These are phyloP conservation scores for Leuciscus idus DNA, from an alignment of 2,113 vertebrate genomes.

Conservation along the genomic window DNA sequence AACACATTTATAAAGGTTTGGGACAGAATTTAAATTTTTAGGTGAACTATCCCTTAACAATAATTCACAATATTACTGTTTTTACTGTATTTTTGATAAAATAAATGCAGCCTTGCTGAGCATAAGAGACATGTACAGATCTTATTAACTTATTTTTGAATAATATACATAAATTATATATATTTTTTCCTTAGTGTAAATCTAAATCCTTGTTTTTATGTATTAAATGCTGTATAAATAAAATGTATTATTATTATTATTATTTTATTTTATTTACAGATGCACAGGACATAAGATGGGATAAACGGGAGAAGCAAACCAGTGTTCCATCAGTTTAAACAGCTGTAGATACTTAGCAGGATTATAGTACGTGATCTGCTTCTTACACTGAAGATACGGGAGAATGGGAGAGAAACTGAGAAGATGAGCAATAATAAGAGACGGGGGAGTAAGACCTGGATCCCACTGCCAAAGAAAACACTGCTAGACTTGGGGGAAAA, in stretches of 20 bases:
- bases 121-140: too few species aligned
- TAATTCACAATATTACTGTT: too few species aligned
- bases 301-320: not conserved
- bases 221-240: too few species aligned
- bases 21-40: too few species aligned
- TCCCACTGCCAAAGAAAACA: conserved; percentile 26
- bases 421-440: conserved; percentile 15
- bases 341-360: conserved; percentile 16
- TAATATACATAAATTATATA: too few species aligned
- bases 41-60: too few species aligned
- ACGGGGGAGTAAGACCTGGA: not conserved
- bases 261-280: not conserved
- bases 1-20: too few species aligned
- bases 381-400: conserved; percentile 2
- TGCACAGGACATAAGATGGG: not conserved
- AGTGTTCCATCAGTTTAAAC: not conserved
- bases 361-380: not conserved
- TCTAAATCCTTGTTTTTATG: too few species aligned
- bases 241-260: not conserved
- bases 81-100: too few species aligned
- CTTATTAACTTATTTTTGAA: too few species aligned
- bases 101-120: too few species aligned
- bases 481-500: not conserved
- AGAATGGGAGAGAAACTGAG: not conserved
- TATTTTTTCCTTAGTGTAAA: too few species aligned